Percentiles rank a stretch among this genome's conserved stretches.
Evolutionary conservation across 92 coral and sea anemone species (phyloP).

Genomic region (Porites lobata): DNA sequence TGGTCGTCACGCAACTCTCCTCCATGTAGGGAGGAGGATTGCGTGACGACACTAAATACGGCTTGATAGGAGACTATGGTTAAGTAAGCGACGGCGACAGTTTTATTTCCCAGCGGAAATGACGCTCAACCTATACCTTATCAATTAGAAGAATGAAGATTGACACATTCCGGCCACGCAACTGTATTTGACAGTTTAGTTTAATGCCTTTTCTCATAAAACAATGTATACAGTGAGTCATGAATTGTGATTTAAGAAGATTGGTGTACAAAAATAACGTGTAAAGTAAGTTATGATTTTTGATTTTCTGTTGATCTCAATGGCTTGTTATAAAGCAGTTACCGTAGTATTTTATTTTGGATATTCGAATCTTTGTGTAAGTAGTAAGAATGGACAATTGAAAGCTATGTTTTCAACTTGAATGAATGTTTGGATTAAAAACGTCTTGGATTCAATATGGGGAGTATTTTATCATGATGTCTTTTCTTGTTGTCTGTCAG

Average conservation of each 20-base stretch:
- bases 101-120: background rate
- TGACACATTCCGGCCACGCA: background rate
- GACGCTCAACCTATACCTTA: background rate
- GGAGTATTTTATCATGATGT: background rate
- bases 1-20: no score
- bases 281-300: slow-evolving; percentile 27
- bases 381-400: background rate
- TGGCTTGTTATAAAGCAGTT: slow-evolving; percentile 3
- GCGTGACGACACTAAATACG: no score
- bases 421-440: slow-evolving; percentile 15
- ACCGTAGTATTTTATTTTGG: background rate
- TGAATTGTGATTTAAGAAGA: background rate
- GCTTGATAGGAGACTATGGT: no score
- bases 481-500: background rate
- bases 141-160: background rate
- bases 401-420: slow-evolving; percentile 23
- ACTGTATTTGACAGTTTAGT: background rate
- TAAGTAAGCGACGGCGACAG: background rate
- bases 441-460: slow-evolving; percentile 20
- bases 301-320: background rate
- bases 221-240: background rate
- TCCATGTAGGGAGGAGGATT: no score
- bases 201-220: background rate
- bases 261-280: slow-evolving; percentile 5
- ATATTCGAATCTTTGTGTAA: slow-evolving; percentile 17